Evolutionary conservation across 2,888 invertebrate genomes (phyloP).

Genomic region (Poecilobothrus nobilitatus): DNA sequence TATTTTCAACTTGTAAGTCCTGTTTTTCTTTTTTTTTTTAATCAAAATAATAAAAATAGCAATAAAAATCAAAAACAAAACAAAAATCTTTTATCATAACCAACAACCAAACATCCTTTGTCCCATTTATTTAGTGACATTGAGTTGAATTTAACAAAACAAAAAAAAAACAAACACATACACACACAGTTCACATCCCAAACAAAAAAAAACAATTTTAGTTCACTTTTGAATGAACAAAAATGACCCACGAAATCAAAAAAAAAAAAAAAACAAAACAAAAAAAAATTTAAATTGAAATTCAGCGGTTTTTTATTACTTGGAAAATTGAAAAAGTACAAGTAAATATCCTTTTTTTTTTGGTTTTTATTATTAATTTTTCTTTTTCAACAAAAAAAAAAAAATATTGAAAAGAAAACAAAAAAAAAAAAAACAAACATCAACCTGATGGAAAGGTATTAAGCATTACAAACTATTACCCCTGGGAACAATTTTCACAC

Average conservation of each 20-base stretch:
- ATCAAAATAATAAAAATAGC: neutral
- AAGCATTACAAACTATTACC: neutral
- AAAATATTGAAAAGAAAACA: neutral
- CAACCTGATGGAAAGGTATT: neutral
- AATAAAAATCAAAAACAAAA: neutral
- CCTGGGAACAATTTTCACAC: neutral
- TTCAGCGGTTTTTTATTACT: slow-evolving; percentile 6
- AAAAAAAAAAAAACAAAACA: neutral
- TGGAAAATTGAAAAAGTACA: neutral
- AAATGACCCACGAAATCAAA: neutral
- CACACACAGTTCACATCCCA: neutral
- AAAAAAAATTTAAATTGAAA: neutral
- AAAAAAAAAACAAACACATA: too few relatives aligned
- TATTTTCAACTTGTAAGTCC: neutral
- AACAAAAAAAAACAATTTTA: neutral
- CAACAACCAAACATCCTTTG: neutral
- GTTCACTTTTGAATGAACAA: neutral
- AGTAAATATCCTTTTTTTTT: neutral
- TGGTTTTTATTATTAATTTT: neutral
- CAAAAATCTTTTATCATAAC: too few relatives aligned
- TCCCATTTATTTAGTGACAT: too few relatives aligned
- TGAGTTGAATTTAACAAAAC: too few relatives aligned
- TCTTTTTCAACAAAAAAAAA: neutral
- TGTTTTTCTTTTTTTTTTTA: neutral
- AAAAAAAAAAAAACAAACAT: neutral